Base-by-base conservation (phyloP, 1,140 invertebrate species). In the Chionoecetes opilio region DNA sequence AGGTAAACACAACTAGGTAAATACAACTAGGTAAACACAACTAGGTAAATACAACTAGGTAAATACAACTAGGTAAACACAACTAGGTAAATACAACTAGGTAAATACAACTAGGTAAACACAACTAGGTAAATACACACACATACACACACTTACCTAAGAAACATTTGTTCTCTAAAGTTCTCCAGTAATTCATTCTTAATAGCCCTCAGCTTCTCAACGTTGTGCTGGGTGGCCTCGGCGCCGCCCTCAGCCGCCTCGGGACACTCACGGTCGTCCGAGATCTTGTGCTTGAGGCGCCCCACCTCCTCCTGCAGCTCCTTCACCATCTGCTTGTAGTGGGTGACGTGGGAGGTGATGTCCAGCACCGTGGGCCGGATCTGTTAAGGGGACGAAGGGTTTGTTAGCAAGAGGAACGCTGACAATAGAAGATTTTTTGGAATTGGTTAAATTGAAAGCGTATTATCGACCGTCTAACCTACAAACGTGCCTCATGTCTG, bases 131-230 rank as follows among this genome's bases (percentile, higher is more conserved):
- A 46, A 5, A 46, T 14, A 46, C 41, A 46, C 41, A 46, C 41
- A 46, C 41, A 53, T 21, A n/a, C 63, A n/a, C 63, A 38, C 21
- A 96, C 87, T 88, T 97, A 98, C 97, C 98, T 97, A 0, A 99
- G 97, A 96, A 98, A 98, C 99, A 99, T 99, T 97, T 99, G 99
- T 95, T 99, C 98, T 96, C 99, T 98, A 97, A 99, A 99, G 0
- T 98, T 98, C 0, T 98, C 98, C 0, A 99, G 98, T 21, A 99
- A 98, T 96, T 99, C 98, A 95, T 99, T 98, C 63, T 96, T 96
- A 11, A 96, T 63, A 17, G 29, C 90, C 34, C 32, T 82, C 17
- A 94, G 41, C 31, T 84, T 89, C 53, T 94, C 93, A 26, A 87
- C 82, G 63, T 94, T 95, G 92, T 96, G 96, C 97, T 97, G n/a